A percentile compares a stretch with the other conserved stretches of the same genome.
phyloP scores from a whole-genome alignment of 2,113 vertebrate species.

The Macheiramphus alcinus region DNA sequence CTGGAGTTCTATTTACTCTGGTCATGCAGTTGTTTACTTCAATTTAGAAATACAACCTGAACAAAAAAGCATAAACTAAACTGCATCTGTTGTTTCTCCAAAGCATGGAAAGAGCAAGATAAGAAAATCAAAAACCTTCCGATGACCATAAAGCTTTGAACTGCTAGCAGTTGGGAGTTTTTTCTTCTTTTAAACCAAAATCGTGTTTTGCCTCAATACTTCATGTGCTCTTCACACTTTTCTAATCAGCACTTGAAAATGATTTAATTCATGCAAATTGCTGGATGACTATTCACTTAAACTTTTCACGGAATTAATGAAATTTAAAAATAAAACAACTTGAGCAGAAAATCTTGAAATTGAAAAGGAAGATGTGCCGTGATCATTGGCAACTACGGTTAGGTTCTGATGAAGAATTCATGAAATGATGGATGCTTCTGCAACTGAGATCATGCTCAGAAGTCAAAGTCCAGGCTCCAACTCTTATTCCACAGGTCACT shows the following conservation, averaged over 20 bases:
- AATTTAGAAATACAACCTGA: conserved; percentile 1
- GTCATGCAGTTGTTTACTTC: background rate
- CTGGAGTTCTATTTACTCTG: background rate
- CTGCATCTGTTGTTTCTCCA: background rate
- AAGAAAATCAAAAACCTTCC: conserved; percentile 35
- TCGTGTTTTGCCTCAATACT: background rate
- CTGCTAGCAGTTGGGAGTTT: background rate
- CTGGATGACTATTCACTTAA: conserved; percentile 46
- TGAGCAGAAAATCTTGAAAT: background rate
- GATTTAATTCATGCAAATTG: conserved; percentile 54
- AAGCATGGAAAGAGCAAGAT: background rate
- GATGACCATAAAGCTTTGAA: conserved; percentile 8
- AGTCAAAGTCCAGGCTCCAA: background rate
- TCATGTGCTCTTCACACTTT: conserved; percentile 5
- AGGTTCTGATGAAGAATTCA: background rate
- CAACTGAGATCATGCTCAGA: background rate
- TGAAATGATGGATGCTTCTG: background rate
- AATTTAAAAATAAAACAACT: conserved; percentile 53
- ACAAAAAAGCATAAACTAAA: background rate
- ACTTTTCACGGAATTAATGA: background rate
- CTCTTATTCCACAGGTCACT: background rate
- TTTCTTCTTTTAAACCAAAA: background rate
- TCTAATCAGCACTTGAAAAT: conserved; percentile 54
- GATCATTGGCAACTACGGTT: background rate
- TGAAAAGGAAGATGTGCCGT: background rate